Evolutionary conservation across 2,888 invertebrate species (phyloP).

Genomic region (Clostera curtula): DNA sequence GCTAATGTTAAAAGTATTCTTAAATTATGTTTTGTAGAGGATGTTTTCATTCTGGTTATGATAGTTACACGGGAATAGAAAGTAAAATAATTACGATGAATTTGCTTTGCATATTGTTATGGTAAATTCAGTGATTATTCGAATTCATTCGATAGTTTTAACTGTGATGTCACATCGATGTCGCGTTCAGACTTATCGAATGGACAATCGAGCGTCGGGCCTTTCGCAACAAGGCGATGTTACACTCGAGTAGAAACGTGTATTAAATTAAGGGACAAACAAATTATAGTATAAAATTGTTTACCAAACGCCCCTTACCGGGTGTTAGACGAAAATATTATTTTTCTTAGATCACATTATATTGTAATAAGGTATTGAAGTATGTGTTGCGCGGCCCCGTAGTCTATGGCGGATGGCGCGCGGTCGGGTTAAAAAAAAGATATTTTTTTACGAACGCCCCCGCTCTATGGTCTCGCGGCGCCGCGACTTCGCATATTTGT

Average conservation of each 20-base stretch:
- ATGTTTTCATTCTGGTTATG: slow-evolving; percentile 51
- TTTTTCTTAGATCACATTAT: slow-evolving; percentile 75
- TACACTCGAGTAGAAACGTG: slow-evolving; percentile 47
- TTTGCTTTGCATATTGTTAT: slow-evolving; percentile 2
- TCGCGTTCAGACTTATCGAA: not conserved
- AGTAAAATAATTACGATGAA: slow-evolving; percentile 1
- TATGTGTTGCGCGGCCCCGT: slow-evolving; percentile 30
- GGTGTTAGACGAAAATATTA: slow-evolving; percentile 72
- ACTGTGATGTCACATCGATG: not conserved
- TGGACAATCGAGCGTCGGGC: slow-evolving; percentile 29
- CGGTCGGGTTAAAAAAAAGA: slow-evolving; percentile 43
- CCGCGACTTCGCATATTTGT: slow-evolving; percentile 51
- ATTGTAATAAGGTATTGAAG: slow-evolving; percentile 68
- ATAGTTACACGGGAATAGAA: slow-evolving; percentile 19
- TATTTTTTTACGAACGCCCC: slow-evolving; percentile 65
- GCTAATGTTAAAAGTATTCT: slow-evolving; percentile 43
- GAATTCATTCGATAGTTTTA: slow-evolving; percentile 4
- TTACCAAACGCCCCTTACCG: slow-evolving; percentile 57
- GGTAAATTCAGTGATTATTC: slow-evolving; percentile 1
- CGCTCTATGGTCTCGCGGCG: slow-evolving; percentile 10
- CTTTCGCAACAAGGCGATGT: slow-evolving; percentile 35
- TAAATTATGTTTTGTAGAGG: slow-evolving; percentile 65
- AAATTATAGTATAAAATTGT: slow-evolving; percentile 72
- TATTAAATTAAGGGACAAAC: slow-evolving; percentile 59
- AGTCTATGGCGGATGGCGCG: slow-evolving; percentile 24